Evolutionary conservation across 2,888 invertebrate species (phyloP).

Genomic region (Epiblema foenella): DNA sequence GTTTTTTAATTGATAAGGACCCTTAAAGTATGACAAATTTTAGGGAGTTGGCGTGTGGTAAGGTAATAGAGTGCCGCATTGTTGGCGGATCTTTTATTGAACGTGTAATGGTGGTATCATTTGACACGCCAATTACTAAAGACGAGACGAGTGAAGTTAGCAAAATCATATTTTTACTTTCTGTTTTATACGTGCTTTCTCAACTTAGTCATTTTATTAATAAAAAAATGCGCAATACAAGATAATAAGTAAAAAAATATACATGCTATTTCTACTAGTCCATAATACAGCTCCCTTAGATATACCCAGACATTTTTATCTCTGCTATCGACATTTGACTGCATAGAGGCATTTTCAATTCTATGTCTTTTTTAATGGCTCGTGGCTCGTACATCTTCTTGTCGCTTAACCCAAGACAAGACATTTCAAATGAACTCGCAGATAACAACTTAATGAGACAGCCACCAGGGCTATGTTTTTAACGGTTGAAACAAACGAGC

Average conservation of each 20-base stretch:
- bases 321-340: background rate
- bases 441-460: background rate
- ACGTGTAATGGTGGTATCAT: slow-evolving; percentile 15
- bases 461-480: background rate
- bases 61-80: slow-evolving; percentile 30
- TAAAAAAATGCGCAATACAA: background rate
- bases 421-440: slow-evolving; percentile 6
- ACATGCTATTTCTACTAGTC: no score
- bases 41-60: slow-evolving; percentile 26
- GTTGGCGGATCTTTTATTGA: slow-evolving; percentile 22
- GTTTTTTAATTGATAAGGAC: no score
- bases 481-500: background rate
- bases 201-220: background rate
- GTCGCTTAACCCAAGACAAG: background rate
- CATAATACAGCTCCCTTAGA: no score
- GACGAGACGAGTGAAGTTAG: background rate
- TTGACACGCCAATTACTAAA: slow-evolving; percentile 21
- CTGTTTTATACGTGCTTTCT: background rate
- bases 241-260: no score
- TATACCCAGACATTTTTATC: background rate
- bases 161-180: background rate
- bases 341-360: background rate
- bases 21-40: slow-evolving; percentile 37
- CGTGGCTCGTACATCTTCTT: background rate
- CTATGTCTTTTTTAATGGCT: background rate